Percentiles rank a stretch among this genome's conserved stretches.
Conservation (phyloP, 2,888 invertebrate genomes). For the Sinhomidia bicolor region DNA sequence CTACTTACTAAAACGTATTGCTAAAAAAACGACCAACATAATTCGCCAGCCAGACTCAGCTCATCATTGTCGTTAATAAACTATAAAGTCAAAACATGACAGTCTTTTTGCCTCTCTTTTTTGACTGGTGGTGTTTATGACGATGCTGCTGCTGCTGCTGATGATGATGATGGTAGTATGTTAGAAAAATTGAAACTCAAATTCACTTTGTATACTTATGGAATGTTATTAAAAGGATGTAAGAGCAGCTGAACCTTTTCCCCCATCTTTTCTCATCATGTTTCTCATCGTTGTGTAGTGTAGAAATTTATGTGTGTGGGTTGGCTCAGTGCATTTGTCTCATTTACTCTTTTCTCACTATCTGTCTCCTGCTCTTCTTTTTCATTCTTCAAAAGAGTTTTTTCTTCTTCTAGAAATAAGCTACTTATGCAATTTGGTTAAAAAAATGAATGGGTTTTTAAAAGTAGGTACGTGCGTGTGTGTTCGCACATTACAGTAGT, state of each 20-base stretch:
- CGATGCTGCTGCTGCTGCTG: no score
- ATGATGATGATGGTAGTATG: neutral
- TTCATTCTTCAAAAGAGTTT: neutral
- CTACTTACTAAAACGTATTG: neutral
- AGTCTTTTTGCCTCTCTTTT: neutral
- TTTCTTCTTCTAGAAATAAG: neutral
- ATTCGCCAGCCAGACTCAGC: neutral
- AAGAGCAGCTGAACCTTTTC: neutral
- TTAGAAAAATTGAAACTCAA: neutral
- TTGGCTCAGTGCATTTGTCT: constrained; percentile 2
- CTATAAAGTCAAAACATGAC: neutral
- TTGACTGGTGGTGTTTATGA: neutral
- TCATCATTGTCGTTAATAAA: neutral
- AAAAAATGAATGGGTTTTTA: neutral
- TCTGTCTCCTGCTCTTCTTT: neutral
- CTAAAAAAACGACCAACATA: neutral
- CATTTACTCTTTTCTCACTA: constrained; percentile 7
- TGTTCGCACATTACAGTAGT: neutral
- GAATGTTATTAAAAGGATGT: neutral
- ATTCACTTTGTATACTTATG: neutral
- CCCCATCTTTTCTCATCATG: neutral
- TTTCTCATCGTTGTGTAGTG: neutral
- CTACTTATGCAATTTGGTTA: no score
- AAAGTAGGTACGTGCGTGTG: neutral
- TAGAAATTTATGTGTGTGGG: neutral